Conservation (phyloP, 2,888 invertebrate genomes). For the Pegoplata infirma region DNA sequence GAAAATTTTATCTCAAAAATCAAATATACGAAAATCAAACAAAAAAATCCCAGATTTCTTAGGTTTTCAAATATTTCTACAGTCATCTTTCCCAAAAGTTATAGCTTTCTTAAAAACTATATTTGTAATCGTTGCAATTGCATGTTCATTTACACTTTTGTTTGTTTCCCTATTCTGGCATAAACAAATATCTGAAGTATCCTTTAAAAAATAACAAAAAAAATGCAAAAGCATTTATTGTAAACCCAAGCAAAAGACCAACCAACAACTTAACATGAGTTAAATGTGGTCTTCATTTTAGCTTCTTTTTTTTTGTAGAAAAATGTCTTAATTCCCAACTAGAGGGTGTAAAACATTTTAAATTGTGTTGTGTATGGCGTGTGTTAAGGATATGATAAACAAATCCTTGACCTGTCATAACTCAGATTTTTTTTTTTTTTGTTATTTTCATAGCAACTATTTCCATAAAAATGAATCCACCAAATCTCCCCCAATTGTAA, state of each 20-base stretch:
- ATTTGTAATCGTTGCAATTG: background rate
- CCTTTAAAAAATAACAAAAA: too few relatives aligned
- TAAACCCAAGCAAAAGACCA: background rate
- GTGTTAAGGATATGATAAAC: slow-evolving; percentile 41
- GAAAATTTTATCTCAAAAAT: too few relatives aligned
- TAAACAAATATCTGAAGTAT: too few relatives aligned
- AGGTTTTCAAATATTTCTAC: too few relatives aligned
- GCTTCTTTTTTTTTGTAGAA: too few relatives aligned
- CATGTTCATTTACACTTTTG: background rate
- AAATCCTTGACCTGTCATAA: slow-evolving; percentile 75
- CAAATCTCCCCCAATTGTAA: slow-evolving; percentile 33
- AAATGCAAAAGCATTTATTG: background rate
- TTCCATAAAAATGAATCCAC: background rate
- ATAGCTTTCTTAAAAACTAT: background rate
- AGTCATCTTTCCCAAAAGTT: background rate
- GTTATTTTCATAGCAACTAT: slow-evolving; percentile 3
- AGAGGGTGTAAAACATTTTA: slow-evolving; percentile 48
- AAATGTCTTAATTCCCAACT: slow-evolving; percentile 50
- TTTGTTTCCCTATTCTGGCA: background rate
- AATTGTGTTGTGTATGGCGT: background rate
- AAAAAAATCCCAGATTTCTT: too few relatives aligned
- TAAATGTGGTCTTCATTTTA: background rate
- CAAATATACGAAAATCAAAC: too few relatives aligned
- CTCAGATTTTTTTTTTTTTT: too few relatives aligned
- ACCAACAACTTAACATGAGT: background rate